Base-by-base conservation (phyloP, 2,113 vertebrate genomes). In the Rhynchopsitta pachyrhyncha region DNA sequence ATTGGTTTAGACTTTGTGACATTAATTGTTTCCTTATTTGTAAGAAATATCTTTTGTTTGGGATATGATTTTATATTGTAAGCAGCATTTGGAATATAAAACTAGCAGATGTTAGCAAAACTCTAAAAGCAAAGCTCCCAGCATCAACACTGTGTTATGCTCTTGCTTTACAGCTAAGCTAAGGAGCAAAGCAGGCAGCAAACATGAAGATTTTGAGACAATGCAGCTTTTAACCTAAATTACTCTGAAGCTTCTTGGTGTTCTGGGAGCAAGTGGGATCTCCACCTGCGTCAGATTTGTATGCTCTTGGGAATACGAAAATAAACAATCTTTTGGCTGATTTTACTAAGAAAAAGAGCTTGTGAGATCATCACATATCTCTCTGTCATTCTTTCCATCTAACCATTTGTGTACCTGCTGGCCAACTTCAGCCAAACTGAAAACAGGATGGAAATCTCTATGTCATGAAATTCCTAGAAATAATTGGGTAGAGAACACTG, bases 11-110 rank as follows among this genome's bases (percentile, higher is more conserved):
- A 50, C 69, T 91, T 74, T 44, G 52, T 82, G 64, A 42, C 63
- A 90, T 77, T 64, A 86, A 93, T 93, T 90, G 67, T 49, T 87
- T 91, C 90, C 78, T 81, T 88, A 77, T 95, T 96, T 92, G 83
- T 84, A 85, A 87, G 44, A 23, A 81, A 62, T 91, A 63, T 50
- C 64, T 94, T 92, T 96, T 92, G 91, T 95, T 94, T 95, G 70
- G 68, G 78, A 92, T 91, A 67, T 47, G 68, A 81, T 90, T 85
- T 96, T 86, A 55, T 47, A 52, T 10, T 89, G 85, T 66, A 77
- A 89, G 91, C 68, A 70, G 81, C 90, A 90, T 88, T 94, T 77
- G 73, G 88, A 96, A 91, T 73, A 89, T 33, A 93, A 98, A 87
- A 28, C 47, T 85, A 90, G 91, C 94, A 94, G 93, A 94, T 85